Evolutionary conservation across 2,113 vertebrate genomes (phyloP), one percentile per base, ranked within the genome.

Genomic region (Sterna hirundo): DNA sequence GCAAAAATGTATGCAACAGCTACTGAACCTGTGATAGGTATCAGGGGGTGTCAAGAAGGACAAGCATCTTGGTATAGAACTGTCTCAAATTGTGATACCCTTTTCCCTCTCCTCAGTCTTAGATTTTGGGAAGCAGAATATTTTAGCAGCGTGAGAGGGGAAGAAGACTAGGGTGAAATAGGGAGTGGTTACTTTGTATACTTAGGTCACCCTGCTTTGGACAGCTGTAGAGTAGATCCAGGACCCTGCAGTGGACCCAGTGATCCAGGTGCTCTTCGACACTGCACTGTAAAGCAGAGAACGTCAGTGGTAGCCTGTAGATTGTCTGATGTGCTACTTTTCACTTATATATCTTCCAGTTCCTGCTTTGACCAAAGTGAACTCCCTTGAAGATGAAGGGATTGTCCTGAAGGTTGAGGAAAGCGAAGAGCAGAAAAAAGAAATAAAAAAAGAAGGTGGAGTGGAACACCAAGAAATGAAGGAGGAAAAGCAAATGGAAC

Each of bases 351-450:
- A 6, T 94, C 75, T 75, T 94, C 61, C 80, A 99, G 98, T 96
- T 92, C 96, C 98, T 54, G 86, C 98, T 83, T 92, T 98, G 91
- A 98, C 97, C 78, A 98, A 98, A 90, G 57, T 95, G 6, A 94
- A 95, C 93, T 80, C 97, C 49, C 85, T 97, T 51, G 97, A 98
- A 65, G 98, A 97, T 34, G 98, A 98, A 25, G 94, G 84, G 52
- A 70, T 98, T 46, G 83, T 97, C 30, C 91, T 98, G 38, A 97
- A 98, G 32, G 96, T 94, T 17, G 98, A 98, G 79, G 98, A 97
- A 93, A 57, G 52, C n/a, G 96, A 96, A 69, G 96, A 97, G 65
- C 91, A 95, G 66, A 97, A 97, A 66, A 96, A 95, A 93, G 93
- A 96, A 87, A 78, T 88, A 22, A 97, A 96, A 85, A 61, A 89